These are phyloP conservation scores for Centropyge bicolor DNA, from an alignment of 2,797 vertebrate species.

Conservation along the genomic window DNA sequence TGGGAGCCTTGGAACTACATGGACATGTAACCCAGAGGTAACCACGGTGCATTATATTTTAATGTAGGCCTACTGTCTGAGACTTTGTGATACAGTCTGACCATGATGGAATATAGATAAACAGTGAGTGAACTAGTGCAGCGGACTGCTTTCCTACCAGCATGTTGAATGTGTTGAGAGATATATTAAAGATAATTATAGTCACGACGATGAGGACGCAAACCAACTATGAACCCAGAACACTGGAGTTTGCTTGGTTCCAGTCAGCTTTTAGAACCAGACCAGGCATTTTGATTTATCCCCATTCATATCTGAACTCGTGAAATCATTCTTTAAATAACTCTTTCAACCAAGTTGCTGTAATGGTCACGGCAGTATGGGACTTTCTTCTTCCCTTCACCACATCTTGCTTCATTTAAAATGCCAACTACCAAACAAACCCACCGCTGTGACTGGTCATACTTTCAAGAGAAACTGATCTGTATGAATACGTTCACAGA, in stretches of 20 bases:
- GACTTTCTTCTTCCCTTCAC: not conserved
- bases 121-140: not conserved
- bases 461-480: not conserved
- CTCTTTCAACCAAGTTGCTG: not conserved
- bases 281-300: not conserved
- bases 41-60: not conserved
- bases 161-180: not conserved
- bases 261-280: not conserved
- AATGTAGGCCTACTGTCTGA: not conserved
- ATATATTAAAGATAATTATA: not conserved
- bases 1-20: conserved; percentile 4
- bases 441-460: not conserved
- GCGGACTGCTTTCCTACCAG: not conserved
- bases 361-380: not conserved
- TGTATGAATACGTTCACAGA: too few relatives aligned
- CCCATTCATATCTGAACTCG: not conserved
- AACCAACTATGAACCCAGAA: not conserved
- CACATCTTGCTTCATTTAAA: conserved; percentile 16
- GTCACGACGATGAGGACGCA: not conserved
- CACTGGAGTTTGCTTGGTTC: not conserved
- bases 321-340: not conserved
- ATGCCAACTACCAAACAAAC: not conserved
- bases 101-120: not conserved
- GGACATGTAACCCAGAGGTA: conserved; percentile 44
- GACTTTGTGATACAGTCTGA: not conserved